phyloP scores from a whole-genome alignment of 1,140 invertebrate species.

The Drosophila hydei region DNA sequence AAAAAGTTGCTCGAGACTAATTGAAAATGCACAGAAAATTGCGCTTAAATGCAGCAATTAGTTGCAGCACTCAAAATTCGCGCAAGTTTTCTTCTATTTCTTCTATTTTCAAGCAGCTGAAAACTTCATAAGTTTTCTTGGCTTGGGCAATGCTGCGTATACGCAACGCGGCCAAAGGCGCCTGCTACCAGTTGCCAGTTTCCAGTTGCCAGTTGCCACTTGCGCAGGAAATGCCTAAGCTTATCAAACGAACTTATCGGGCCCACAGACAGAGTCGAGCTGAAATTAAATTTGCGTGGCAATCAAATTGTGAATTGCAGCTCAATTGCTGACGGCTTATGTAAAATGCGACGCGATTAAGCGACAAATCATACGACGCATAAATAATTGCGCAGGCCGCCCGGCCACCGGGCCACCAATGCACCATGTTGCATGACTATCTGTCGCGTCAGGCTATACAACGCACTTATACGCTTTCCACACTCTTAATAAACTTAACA shows the following conservation, averaged over 20 bases:
- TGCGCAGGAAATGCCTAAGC: slow-evolving; percentile 32
- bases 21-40: slow-evolving; percentile 27
- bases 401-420: not conserved
- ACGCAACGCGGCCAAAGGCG: slow-evolving; percentile 46
- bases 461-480: not conserved
- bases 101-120: not conserved
- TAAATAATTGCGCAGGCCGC: slow-evolving; percentile 47
- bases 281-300: slow-evolving; percentile 2
- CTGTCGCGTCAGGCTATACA: not conserved
- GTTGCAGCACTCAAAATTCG: slow-evolving; percentile 4
- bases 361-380: slow-evolving; percentile 58
- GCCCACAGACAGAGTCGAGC: slow-evolving; percentile 1
- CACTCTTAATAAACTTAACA: too few species aligned
- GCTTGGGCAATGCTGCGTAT: slow-evolving; percentile 47
- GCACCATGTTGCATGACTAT: not conserved
- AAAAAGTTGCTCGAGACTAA: too few species aligned
- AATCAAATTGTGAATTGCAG: slow-evolving; percentile 33
- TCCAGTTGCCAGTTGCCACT: not conserved
- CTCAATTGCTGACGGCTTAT: slow-evolving; percentile 46
- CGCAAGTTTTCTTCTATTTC: not conserved
- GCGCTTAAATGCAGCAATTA: slow-evolving; percentile 55
- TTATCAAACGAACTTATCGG: slow-evolving; percentile 36
- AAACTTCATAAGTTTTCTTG: slow-evolving; percentile 5
- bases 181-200: not conserved
- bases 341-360: slow-evolving; percentile 39